Base-by-base conservation (phyloP, 2,113 vertebrate genomes). In the Corythoichthys intestinalis region DNA sequence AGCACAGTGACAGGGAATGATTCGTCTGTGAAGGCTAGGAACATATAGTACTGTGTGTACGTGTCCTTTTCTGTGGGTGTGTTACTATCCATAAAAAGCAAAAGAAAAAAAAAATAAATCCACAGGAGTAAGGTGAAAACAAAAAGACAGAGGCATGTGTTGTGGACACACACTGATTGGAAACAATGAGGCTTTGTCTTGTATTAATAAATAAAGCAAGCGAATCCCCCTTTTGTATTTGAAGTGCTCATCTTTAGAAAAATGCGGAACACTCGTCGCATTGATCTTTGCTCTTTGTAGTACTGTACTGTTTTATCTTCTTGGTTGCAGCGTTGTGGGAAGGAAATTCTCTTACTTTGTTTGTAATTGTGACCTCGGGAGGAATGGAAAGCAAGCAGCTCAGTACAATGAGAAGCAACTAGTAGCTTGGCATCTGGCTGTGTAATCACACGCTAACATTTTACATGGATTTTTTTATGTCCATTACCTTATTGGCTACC, bases 1-100 rank as follows among this genome's bases (percentile, higher is more conserved):
- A 79, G 73, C 78, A 74, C 74, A 50, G 79, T 80, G 87, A 85
- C 86, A 85, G 80, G 78, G 77, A 84, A 74, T 64, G 78, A 84
- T 84, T 82, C 77, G 78, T 64, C 80, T 76, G 80, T 68, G 76
- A 70, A 62, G 71, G 78, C 78, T 80, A 37, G 34, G 34, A 37
- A 7, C 34, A 37, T 5, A 58, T 58, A 37, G 28, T 4, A 44
- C 48, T 20, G 56, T 62, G 68, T 59, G 46, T 65, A 66, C 66
- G 58, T 74, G 66, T 56, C 69, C 4, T 53, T 20, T 49, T 20
- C 53, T 61, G 59, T 44, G 44, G 44, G 60, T 48, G 63, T 44
- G 60, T 50, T 71, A 67, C 50, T 69, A 49, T 39, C 60, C 14
- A n/a, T 54, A 56, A 17, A 38, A 80, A 75, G 13, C 34, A 35